Percentiles rank a stretch among this genome's conserved stretches.
phyloP scores from a whole-genome alignment of 2,797 vertebrate species.

The Poecilia picta region DNA sequence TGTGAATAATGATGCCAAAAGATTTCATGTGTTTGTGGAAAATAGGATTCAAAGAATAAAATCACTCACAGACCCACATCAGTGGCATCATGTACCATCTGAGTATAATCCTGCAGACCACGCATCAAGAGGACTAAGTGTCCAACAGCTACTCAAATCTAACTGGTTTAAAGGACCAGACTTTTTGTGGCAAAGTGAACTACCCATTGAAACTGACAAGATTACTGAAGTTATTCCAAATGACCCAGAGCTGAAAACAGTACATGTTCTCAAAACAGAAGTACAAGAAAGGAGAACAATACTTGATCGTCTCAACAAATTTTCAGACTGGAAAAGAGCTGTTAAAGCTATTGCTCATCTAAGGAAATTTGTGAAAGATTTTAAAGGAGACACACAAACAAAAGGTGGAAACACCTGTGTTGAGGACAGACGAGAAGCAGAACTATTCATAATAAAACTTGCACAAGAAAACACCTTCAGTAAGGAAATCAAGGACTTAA shows the following conservation, averaged over 20 bases:
- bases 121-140: slow-evolving; percentile 7
- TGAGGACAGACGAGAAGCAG: background rate
- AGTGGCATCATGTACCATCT: slow-evolving; percentile 8
- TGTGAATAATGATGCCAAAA: slow-evolving; percentile 11
- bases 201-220: background rate
- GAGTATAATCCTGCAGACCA: slow-evolving; percentile 24
- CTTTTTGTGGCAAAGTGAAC: slow-evolving; percentile 23
- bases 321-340: slow-evolving; percentile 29
- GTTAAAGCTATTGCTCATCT: slow-evolving; percentile 44
- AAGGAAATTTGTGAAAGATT: slow-evolving; percentile 5
- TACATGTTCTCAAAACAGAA: too few relatives aligned
- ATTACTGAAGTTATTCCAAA: background rate
- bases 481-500: background rate
- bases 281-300: slow-evolving; percentile 13
- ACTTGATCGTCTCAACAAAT: slow-evolving; percentile 16
- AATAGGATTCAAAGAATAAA: slow-evolving; percentile 10
- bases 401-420: slow-evolving; percentile 18
- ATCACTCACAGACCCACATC: slow-evolving; percentile 10
- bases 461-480: too few relatives aligned
- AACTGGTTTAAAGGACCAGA: slow-evolving; percentile 35
- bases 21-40: slow-evolving; percentile 12
- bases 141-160: slow-evolving; percentile 12
- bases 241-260: slow-evolving; percentile 19
- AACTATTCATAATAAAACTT: too few relatives aligned
- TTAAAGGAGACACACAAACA: slow-evolving; percentile 18